Percentiles rank a stretch among this genome's conserved stretches.
Conservation (phyloP, 30 jellyfish, hydroid and myxozoan species). For the Turritopsis rubra region DNA sequence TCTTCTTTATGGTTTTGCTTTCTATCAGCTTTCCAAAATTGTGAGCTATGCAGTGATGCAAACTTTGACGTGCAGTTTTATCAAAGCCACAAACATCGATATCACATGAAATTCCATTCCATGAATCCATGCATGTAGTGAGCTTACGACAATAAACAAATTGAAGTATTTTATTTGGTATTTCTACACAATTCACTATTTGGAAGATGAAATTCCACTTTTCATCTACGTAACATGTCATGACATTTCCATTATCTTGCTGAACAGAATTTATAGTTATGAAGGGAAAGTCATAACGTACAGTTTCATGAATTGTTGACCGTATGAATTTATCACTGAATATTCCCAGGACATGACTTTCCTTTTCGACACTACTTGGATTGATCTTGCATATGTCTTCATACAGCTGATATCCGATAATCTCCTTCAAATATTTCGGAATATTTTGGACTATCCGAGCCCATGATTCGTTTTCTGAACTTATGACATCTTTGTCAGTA, state of each 20-base stretch:
- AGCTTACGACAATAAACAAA: constrained; percentile 55
- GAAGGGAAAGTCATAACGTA: constrained; percentile 47
- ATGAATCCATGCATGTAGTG: not conserved
- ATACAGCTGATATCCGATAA: not conserved
- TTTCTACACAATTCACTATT: constrained; percentile 11
- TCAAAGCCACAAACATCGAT: constrained; percentile 14
- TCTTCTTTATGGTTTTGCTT: constrained; percentile 44
- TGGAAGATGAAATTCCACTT: constrained; percentile 15
- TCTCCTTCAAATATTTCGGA: not conserved
- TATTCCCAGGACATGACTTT: not conserved
- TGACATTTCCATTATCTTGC: constrained; percentile 18
- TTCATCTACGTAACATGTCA: constrained; percentile 13
- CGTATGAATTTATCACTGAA: not conserved
- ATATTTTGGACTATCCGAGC: not conserved
- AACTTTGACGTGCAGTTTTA: constrained; percentile 29
- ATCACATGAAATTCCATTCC: not conserved
- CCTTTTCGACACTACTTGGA: constrained; percentile 1
- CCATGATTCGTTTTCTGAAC: not conserved
- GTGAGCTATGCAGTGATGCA: constrained; percentile 38
- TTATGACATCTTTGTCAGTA: not conserved
- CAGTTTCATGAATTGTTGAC: constrained; percentile 33
- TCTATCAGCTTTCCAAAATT: constrained; percentile 53
- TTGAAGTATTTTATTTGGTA: constrained; percentile 25
- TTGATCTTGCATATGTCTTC: not conserved
- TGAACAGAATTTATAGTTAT: constrained; percentile 20